Conservation (phyloP, 2,113 vertebrate genomes). For the Melozone crissalis region DNA sequence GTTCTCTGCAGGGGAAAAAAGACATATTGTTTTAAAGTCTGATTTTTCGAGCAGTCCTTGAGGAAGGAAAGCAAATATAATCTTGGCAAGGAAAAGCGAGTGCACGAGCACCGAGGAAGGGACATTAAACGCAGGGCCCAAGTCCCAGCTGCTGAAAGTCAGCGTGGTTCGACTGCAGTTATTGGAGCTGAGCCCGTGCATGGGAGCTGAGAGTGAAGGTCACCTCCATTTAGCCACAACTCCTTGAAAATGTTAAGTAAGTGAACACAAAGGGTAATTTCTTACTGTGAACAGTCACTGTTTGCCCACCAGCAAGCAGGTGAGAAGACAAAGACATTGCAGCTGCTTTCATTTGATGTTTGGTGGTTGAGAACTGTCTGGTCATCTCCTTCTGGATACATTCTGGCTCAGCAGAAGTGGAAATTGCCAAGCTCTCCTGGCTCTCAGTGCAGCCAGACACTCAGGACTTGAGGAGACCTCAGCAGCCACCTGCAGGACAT, state of each 20-base stretch:
- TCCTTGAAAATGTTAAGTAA: constrained; percentile 20
- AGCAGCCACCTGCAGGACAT: neutral
- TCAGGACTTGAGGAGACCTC: neutral
- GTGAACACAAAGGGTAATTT: neutral
- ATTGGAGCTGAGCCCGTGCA: neutral
- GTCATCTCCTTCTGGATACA: neutral
- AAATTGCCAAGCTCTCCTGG: neutral
- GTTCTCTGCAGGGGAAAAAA: constrained; percentile 15
- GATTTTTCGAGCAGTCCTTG: constrained; percentile 43
- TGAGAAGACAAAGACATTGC: neutral
- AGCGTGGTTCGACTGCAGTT: neutral
- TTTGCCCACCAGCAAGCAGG: neutral
- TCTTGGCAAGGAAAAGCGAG: neutral
- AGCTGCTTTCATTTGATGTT: neutral
- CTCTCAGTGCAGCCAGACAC: neutral
- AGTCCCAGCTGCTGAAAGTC: constrained; percentile 28
- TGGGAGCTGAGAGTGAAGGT: constrained; percentile 31
- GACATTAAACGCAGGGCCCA: constrained; percentile 31
- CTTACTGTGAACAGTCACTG: neutral
- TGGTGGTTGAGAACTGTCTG: neutral
- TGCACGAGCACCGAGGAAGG: neutral
- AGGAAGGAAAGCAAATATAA: constrained; percentile 59
- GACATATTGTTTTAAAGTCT: constrained; percentile 26
- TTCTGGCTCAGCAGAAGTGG: neutral
- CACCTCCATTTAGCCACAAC: neutral